Conservation (phyloP, 2,797 vertebrate species). For the Helostoma temminkii region DNA sequence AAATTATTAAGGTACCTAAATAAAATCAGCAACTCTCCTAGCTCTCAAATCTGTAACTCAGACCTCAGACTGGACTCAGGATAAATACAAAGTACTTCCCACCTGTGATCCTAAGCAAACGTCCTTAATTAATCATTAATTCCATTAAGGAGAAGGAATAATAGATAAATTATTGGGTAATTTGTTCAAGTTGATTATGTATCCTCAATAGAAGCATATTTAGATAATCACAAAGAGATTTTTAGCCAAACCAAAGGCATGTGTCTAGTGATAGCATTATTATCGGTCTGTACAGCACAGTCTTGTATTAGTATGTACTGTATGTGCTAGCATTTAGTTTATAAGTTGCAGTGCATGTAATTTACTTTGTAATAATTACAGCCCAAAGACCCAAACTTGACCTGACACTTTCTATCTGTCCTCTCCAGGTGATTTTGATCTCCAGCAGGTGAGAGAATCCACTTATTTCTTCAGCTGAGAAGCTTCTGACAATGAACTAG, state of each 20-base stretch:
- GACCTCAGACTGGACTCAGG: background rate
- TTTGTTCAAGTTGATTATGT: background rate
- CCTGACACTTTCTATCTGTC: conserved; percentile 46
- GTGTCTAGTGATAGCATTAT: no score
- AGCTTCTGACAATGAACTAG: conserved; percentile 19
- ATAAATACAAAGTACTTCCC: background rate
- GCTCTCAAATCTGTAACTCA: background rate
- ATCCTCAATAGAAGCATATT: no score
- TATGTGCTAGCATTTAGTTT: background rate
- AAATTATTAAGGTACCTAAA: conserved; percentile 11
- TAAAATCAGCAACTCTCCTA: background rate
- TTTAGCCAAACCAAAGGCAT: no score
- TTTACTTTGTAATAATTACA: conserved; percentile 10
- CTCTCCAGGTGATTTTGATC: conserved; percentile 89
- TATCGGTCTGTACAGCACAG: background rate
- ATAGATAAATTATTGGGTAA: background rate
- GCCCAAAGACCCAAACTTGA: conserved; percentile 22
- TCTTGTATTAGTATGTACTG: background rate
- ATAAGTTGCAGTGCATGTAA: background rate
- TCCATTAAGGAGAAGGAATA: background rate
- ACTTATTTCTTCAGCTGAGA: conserved; percentile 98
- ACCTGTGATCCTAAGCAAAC: background rate
- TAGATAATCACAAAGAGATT: no score
- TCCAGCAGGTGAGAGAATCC: conserved; percentile 90
- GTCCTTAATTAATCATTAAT: conserved; percentile 1